These are phyloP conservation scores for Tineola bisselliella DNA, from an alignment of 2,888 invertebrate genomes.

Conservation along the genomic window DNA sequence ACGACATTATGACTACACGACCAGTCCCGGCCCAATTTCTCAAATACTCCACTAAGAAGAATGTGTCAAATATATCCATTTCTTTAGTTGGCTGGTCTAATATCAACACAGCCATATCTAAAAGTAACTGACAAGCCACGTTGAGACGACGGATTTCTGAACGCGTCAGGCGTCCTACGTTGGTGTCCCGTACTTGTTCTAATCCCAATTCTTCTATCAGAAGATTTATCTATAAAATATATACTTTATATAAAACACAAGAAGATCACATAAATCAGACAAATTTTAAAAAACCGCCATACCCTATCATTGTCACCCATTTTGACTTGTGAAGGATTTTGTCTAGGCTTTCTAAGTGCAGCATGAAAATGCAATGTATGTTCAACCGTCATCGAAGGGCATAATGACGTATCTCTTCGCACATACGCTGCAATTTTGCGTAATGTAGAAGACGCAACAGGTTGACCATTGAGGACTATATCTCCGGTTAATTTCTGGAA, in stretches of 20 bases:
- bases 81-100: constrained; percentile 89
- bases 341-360: constrained; percentile 73
- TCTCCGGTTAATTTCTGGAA: constrained; percentile 74
- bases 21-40: constrained; percentile 88
- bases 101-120: constrained; percentile 87
- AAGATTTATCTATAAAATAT: constrained; percentile 78
- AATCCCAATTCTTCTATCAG: constrained; percentile 92
- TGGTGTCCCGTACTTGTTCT: constrained; percentile 87
- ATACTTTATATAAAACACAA: too few relatives aligned
- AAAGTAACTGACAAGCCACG: constrained; percentile 87
- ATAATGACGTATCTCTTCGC: constrained; percentile 78
- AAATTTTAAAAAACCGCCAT: constrained; percentile 24
- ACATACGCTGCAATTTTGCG: constrained; percentile 80
- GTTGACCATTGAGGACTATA: constrained; percentile 87
- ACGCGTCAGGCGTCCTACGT: constrained; percentile 84
- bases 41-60: constrained; percentile 92
- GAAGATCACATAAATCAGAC: neutral
- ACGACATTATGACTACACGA: constrained; percentile 87
- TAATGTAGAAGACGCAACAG: constrained; percentile 76
- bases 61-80: constrained; percentile 95
- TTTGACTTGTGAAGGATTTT: constrained; percentile 68
- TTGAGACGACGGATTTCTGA: constrained; percentile 89
- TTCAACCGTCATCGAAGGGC: constrained; percentile 87
- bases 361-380: constrained; percentile 89
- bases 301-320: constrained; percentile 80